Evolutionary conservation across 1,140 invertebrate genomes (phyloP).

Genomic region (Drosophila lacteicornis): DNA sequence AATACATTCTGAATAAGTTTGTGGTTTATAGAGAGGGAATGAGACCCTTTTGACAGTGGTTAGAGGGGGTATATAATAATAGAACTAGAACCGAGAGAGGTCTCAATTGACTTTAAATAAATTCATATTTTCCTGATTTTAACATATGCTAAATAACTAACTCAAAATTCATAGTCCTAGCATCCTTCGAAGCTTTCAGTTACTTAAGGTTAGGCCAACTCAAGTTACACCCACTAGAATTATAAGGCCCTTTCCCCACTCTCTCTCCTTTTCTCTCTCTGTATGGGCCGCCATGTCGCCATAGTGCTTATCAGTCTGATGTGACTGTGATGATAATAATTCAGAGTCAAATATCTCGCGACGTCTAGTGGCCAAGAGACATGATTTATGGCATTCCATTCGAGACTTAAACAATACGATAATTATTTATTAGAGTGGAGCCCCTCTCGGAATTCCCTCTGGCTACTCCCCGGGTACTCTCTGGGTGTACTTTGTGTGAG

Average conservation of each 20-base stretch:
- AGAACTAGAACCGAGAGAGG: too few relatives aligned
- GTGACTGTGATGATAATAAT: slow-evolving; percentile 59
- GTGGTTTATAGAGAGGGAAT: neutral
- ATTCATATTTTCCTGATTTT: neutral
- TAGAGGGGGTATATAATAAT: neutral
- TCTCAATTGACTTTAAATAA: neutral
- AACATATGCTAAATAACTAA: neutral
- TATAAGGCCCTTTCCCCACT: too few relatives aligned
- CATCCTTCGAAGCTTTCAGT: neutral
- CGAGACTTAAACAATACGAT: slow-evolving; percentile 69
- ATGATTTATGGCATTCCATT: slow-evolving; percentile 69
- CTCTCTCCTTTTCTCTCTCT: neutral
- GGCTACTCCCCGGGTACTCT: slow-evolving; percentile 1
- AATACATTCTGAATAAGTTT: slow-evolving; percentile 39
- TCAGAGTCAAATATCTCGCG: slow-evolving; percentile 64
- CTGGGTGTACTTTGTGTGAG: slow-evolving; percentile 20
- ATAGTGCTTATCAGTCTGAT: slow-evolving; percentile 60
- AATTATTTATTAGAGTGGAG: slow-evolving; percentile 62
- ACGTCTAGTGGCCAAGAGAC: slow-evolving; percentile 44
- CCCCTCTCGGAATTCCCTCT: neutral
- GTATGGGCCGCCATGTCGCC: slow-evolving; percentile 38
- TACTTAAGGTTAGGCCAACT: slow-evolving; percentile 14
- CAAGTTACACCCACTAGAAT: neutral
- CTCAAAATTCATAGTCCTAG: neutral
- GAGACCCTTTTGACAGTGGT: too few relatives aligned